Base-by-base conservation (phyloP, 2,888 invertebrate species). In the Ormyrus thymus region DNA sequence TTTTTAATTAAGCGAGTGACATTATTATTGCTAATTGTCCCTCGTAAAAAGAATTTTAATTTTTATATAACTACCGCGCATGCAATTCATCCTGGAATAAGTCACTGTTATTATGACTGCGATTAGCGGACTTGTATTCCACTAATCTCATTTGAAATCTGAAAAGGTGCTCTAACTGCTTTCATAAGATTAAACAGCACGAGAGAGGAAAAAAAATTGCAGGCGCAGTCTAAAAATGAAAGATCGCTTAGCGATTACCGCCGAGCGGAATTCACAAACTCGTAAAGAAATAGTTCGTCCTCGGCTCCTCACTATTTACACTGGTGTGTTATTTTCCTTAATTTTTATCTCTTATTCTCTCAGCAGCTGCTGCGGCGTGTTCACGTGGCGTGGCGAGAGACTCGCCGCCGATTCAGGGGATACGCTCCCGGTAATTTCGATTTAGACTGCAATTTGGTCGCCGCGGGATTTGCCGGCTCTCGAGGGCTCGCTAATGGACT, bases 131-230 rank as follows among this genome's bases (percentile, higher is more conserved):
- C n/a, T 45, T 53, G 11, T 43, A 43, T 29, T 45, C 9, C 11
- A 3, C 2, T 7, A 62, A 51, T 72, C 53, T 43, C 62, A 8
- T 15, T 48, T 51, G 11, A n/a, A n/a, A 72, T 72, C 72, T 72
- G 50, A 72, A 29, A 29, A 72, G 61, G 51, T 62, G 62, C 51
- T 56, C 29, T 45, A 68, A 68, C 56, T 68, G 10, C 43, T 51
- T 50, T 62, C 72, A 7, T 72, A 72, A 72, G 53, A 61, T 61
- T 43, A 56, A 72, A n/a, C 59, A 46, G 56, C 69, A 69, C 46
- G 45, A 15, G 8, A 43, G 43, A 61, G 8, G n/a, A 29, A 59
- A 29, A 59, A 8, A 50, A 59, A 71, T 61, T n/a, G 70, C 59
- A 71, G 15, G 43, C 50, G 50, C 6, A 43, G 11, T n/a, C 13